Evolutionary conservation across 2,797 vertebrate species (phyloP).

Genomic region (Florisuga fusca): DNA sequence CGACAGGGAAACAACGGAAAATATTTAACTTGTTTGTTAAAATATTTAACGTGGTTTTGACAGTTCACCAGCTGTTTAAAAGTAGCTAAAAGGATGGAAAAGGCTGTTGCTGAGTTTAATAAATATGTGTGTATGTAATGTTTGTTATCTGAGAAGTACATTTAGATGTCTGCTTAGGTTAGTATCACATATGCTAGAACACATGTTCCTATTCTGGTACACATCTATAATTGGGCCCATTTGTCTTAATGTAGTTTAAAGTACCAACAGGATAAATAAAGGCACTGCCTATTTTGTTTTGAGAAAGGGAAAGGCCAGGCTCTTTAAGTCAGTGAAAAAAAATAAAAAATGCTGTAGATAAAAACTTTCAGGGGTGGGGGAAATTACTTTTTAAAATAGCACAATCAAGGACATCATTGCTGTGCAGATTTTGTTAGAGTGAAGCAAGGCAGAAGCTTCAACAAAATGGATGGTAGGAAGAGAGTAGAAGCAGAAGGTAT

Average conservation of each 20-base stretch:
- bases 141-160: conserved; percentile 67
- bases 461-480: conserved; percentile 27
- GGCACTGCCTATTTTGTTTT: conserved; percentile 34
- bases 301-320: conserved; percentile 22
- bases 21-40: conserved; percentile 69
- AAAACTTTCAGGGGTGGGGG: conserved; percentile 64
- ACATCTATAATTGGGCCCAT: conserved; percentile 70
- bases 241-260: conserved; percentile 76
- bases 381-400: conserved; percentile 47
- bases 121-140: conserved; percentile 47
- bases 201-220: conserved; percentile 74
- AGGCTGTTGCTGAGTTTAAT: conserved; percentile 55
- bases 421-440: conserved; percentile 1
- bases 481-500: conserved; percentile 1
- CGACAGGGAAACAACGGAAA: conserved; percentile 53
- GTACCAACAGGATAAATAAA: conserved; percentile 67
- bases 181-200: conserved; percentile 76
- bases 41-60: conserved; percentile 74
- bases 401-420: conserved; percentile 31
- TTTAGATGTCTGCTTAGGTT: conserved; percentile 71
- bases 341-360: not conserved
- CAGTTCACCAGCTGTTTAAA: conserved; percentile 77
- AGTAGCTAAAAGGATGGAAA: conserved; percentile 65
- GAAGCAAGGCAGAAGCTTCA: conserved; percentile 16
- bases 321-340: conserved; percentile 45